A percentile compares a stretch with the other conserved stretches of the same genome.
Evolutionary conservation across 2,113 vertebrate genomes (phyloP).

Genomic region (Nyctibius bracteatus): DNA sequence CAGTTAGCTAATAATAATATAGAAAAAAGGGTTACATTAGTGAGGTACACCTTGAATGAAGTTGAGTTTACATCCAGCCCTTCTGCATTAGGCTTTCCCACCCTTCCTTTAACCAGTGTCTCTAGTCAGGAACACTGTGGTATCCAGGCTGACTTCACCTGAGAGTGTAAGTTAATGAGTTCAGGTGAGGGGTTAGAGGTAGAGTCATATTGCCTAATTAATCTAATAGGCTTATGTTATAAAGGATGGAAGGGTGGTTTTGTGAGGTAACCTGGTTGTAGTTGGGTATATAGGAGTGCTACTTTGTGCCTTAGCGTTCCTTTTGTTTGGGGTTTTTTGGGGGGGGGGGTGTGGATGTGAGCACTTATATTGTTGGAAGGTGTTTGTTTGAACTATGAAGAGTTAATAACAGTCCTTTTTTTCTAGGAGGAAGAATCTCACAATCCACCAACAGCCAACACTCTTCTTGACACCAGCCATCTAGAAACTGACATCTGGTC

Average conservation of each 20-base stretch:
- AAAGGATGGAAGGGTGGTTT: neutral
- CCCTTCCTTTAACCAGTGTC: neutral
- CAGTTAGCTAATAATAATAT: neutral
- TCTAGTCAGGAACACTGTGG: neutral
- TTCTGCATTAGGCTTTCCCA: neutral
- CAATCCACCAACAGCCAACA: constrained; percentile 69
- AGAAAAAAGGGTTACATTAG: neutral
- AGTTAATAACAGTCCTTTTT: constrained; percentile 21
- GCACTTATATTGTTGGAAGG: neutral
- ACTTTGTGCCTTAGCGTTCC: neutral
- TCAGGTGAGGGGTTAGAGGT: neutral
- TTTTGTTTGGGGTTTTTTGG: neutral
- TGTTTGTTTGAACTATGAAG: neutral
- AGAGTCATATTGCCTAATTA: neutral
- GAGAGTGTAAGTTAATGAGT: neutral
- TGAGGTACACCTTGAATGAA: neutral
- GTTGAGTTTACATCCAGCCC: neutral
- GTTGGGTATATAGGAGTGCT: neutral
- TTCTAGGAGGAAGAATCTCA: constrained; percentile 80
- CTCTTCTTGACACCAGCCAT: constrained; percentile 84
- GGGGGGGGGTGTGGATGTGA: neutral
- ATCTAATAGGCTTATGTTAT: neutral
- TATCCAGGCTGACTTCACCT: neutral
- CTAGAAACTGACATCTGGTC: constrained; percentile 86
- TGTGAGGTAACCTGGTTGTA: neutral